A percentile compares a stretch with the other conserved stretches of the same genome.
Conservation (phyloP, 23 tunicate genomes). For the Trididemnum miniatum region DNA sequence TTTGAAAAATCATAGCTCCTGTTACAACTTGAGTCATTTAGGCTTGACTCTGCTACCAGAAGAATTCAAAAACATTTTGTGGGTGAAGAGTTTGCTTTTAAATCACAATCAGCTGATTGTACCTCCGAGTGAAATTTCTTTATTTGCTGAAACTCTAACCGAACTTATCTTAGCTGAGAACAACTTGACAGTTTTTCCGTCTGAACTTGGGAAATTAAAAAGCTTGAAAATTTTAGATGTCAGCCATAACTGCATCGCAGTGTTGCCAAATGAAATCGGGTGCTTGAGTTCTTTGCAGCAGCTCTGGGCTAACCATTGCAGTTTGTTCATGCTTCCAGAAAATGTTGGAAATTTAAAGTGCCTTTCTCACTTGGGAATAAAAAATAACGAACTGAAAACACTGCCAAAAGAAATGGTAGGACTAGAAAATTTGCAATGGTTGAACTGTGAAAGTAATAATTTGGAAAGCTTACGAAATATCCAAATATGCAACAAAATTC, state of each 20-base stretch:
- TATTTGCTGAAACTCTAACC: conserved; percentile 16
- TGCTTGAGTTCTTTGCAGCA: conserved; percentile 4
- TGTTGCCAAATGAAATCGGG: conserved; percentile 39
- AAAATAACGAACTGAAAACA: conserved; percentile 20
- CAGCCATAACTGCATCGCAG: conserved; percentile 21
- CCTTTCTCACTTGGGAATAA: conserved; percentile 29
- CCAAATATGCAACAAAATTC: neutral
- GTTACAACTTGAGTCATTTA: conserved; percentile 38
- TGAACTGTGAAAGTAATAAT: conserved; percentile 28
- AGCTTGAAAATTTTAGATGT: conserved; percentile 24
- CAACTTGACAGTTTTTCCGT: conserved; percentile 49
- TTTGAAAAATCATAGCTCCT: neutral
- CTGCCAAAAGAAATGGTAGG: conserved; percentile 31
- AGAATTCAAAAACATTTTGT: neutral
- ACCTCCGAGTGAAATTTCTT: conserved; percentile 41
- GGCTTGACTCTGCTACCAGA: conserved; percentile 30
- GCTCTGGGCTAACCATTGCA: conserved; percentile 46
- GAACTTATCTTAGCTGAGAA: conserved; percentile 39
- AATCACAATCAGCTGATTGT: conserved; percentile 40
- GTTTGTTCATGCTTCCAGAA: conserved; percentile 24
- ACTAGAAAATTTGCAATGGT: conserved; percentile 23
- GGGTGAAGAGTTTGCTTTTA: conserved; percentile 27
- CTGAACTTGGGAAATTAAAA: conserved; percentile 32
- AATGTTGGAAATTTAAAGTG: conserved; percentile 25
- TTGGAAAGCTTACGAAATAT: neutral